Evolutionary conservation across 2,113 vertebrate genomes (phyloP), one percentile per base, ranked within the genome.

Genomic region (Noturus placidus): DNA sequence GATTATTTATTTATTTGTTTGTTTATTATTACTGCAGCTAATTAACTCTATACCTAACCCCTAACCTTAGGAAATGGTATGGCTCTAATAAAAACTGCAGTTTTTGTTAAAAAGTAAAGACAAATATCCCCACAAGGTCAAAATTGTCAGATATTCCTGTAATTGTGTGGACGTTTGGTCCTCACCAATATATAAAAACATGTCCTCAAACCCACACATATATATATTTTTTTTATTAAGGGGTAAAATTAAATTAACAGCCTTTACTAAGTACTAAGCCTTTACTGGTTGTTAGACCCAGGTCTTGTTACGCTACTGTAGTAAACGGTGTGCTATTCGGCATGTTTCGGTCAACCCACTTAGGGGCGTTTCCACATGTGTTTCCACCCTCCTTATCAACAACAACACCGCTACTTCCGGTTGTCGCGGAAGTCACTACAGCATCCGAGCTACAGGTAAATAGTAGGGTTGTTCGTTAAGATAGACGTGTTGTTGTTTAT

Each of bases 331-430:
- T 38, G 33, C 3, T 3, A 42, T 42, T 52, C n/a, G 13, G 13
- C 25, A 78, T 20, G 50, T 33, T 7, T 5, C 42, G 6, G 15
- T 5, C 74, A 13, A 13, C 4, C 27, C 77, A 20, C 13, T 8
- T 19, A 35, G 79, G 11, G 30, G 56, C 30, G 79, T 81, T 22
- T 59, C 25, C 76, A 35, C 35, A 35, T 5, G 33, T 27, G 57
- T 38, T 33, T 6, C 22, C 33, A 14, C 54, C 76, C 54, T 81
- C 17, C 1, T 57, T n/a, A 30, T 30, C 20, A 33, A 2, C 56
- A 25, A 15, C 87, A 84, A 35, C 57, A 70, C 90, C 63, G 81
- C 91, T 70, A 78, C 91, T 95, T 96, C 94, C 95, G 93, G 93
- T 92, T 91, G 90, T 90, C 88, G 20, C 42, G 89, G 89, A 92